Conservation (phyloP, 2,797 vertebrate genomes). For the Heterohyrax brucei region DNA sequence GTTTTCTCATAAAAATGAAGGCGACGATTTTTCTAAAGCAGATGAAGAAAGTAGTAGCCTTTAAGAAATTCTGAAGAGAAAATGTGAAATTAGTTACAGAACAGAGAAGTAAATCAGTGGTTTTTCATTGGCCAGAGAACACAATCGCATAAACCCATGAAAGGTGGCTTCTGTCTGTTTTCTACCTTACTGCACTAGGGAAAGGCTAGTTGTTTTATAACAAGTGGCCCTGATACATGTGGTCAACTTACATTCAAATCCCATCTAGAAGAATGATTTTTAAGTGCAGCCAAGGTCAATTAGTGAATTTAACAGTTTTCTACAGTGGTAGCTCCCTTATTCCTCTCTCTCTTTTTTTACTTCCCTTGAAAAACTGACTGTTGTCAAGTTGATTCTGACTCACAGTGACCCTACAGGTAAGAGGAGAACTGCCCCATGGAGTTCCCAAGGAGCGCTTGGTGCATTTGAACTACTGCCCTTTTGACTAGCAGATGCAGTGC, state of each 20-base stretch:
- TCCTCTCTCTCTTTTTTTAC: not conserved
- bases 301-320: conserved; percentile 54
- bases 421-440: too few species aligned
- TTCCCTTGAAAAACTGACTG: not conserved
- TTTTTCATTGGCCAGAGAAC: conserved; percentile 21
- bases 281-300: not conserved
- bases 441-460: too few species aligned
- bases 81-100: conserved; percentile 2
- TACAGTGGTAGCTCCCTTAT: not conserved
- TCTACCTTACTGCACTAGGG: not conserved
- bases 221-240: not conserved
- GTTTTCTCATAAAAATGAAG: conserved; percentile 60
- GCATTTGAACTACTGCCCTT: too few species aligned
- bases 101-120: not conserved
- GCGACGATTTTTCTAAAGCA: not conserved
- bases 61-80: conserved; percentile 47
- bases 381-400: too few species aligned
- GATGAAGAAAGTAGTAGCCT: not conserved
- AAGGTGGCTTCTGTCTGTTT: not conserved
- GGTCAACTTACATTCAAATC: not conserved
- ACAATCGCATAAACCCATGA: not conserved
- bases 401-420: too few species aligned
- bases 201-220: not conserved
- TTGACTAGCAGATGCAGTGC: too few species aligned
- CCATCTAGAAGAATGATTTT: not conserved